Base-by-base conservation (phyloP, 2,888 invertebrate species). In the Ischnus inquisitorius region DNA sequence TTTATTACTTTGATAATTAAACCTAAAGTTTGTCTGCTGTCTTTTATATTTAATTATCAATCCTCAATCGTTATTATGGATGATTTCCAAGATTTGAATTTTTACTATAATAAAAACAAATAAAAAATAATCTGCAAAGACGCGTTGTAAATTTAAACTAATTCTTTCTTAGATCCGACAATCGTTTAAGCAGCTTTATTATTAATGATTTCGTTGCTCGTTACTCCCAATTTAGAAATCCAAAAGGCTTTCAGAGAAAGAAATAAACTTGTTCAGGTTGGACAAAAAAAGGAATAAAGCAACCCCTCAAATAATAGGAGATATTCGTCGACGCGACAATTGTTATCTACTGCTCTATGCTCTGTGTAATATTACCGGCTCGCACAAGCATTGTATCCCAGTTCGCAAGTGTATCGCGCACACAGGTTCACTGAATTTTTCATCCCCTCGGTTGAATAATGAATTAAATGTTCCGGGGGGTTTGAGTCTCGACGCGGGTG, bases 391-490 rank as follows among this genome's bases (percentile, higher is more conserved):
- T 46, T 19, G 46, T 12, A 16, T n/a, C 2, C 14, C 28, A 10
- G 41, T 22, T 34, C 46, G 28, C 1, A 22, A 14, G 25, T 14
- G 25, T n/a, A 28, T 60, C 43, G 22, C 22, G 19, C 34, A 41
- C 46, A 25, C 25, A 22, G 51, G 48, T 71, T 14, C 83, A 25
- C 69, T 92, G 90, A 92, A 92, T 93, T 92, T 92, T 93, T 93
- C 89, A 92, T 92, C 88, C 88, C 81, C 82, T 62, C 22, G 71
- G 62, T 64, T 93, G 92, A 93, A 93, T 93, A 93, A 93, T 93
- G 90, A 93, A 93, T 93, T 93, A 93, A 93, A 93, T 93, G 93
- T 92, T 90, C 90, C 90, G 88, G 84, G 89, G 89, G 87, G 83
- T 83, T 86, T 83, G 41, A 86, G 88, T 88, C 89, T 88, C 87